phyloP scores from a whole-genome alignment of 2,888 invertebrate species.

The Polyploca ridens region DNA sequence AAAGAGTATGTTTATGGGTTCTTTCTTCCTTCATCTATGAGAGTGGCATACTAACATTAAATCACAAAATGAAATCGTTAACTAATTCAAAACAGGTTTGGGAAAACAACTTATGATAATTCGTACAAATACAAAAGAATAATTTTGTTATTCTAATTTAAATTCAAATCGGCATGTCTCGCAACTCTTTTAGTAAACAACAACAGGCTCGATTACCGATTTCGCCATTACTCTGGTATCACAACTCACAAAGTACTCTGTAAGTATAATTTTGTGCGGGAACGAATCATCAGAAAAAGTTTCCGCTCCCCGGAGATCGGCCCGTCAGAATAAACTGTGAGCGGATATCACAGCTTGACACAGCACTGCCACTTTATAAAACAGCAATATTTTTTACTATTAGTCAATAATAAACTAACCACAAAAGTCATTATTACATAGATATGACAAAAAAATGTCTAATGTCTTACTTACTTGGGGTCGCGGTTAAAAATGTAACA shows the following conservation, averaged over 20 bases:
- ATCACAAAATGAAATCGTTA: background rate
- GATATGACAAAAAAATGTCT: too few species aligned
- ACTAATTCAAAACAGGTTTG: background rate
- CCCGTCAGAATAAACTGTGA: conserved; percentile 8
- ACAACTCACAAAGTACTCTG: conserved; percentile 3
- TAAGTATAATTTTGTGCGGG: conserved; percentile 13
- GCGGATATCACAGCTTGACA: background rate
- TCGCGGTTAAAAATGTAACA: too few species aligned
- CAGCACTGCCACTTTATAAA: background rate
- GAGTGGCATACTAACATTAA: too few species aligned
- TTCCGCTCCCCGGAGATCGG: conserved; percentile 10
- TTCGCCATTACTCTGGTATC: conserved; percentile 10
- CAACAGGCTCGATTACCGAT: background rate
- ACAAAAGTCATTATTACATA: too few species aligned
- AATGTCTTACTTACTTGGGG: too few species aligned
- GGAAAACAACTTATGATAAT: background rate
- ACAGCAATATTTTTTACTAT: background rate
- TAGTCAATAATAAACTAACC: background rate
- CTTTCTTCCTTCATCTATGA: too few species aligned
- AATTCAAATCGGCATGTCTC: conserved; percentile 3
- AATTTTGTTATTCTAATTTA: background rate
- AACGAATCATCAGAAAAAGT: conserved; percentile 14
- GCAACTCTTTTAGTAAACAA: conserved; percentile 10
- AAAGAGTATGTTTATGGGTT: background rate
- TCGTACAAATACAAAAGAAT: background rate